Evolutionary conservation across 2,797 vertebrate genomes (phyloP).

Genomic region (Borostomias antarcticus): DNA sequence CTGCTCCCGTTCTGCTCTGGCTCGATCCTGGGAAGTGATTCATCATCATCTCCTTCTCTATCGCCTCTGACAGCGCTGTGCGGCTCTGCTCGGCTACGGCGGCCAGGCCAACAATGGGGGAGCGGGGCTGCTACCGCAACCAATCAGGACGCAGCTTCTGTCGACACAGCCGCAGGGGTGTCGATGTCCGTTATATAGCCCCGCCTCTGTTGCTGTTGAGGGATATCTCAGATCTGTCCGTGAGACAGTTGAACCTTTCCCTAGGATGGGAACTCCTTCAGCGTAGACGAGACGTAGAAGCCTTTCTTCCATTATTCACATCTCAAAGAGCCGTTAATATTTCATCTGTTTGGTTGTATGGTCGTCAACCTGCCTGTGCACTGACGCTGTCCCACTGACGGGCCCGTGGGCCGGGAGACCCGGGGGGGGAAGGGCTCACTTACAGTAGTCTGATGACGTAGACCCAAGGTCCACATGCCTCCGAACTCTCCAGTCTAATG

Average conservation of each 20-base stretch:
- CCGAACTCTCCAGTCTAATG: neutral
- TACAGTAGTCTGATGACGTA: no score
- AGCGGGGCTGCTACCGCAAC: neutral
- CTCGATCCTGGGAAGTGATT: constrained; percentile 30
- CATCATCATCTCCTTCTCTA: constrained; percentile 21
- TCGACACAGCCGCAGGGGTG: no score
- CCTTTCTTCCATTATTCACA: constrained; percentile 40
- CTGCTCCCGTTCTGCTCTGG: constrained; percentile 22
- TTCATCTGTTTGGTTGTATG: constrained; percentile 19
- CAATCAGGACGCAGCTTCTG: neutral
- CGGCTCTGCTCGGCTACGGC: neutral
- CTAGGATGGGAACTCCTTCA: no score
- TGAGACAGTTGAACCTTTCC: no score
- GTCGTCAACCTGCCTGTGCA: constrained; percentile 18
- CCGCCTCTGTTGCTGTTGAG: no score
- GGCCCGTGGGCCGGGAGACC: neutral
- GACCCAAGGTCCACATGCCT: no score
- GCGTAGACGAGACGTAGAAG: no score
- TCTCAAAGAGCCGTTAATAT: constrained; percentile 32
- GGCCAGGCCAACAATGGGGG: neutral
- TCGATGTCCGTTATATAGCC: no score
- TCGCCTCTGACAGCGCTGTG: constrained; percentile 15
- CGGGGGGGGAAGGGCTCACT: neutral
- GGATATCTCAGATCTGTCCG: no score
- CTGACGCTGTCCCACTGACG: neutral